Base-by-base conservation (phyloP, 2,797 vertebrate genomes). In the Premnoplex brunnescens region DNA sequence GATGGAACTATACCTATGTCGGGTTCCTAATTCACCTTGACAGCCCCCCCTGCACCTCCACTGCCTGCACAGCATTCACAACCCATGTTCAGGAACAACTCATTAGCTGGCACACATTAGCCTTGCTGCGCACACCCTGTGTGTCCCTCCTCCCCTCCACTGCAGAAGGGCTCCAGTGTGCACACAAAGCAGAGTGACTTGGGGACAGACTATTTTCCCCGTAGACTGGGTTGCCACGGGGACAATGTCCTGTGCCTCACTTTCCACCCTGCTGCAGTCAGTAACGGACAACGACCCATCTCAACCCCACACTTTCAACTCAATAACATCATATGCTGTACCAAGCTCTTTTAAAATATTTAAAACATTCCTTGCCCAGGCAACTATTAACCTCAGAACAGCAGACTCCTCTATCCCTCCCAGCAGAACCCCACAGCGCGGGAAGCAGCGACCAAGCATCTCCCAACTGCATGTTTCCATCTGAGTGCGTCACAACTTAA, bases 401-500 rank as follows among this genome's bases (percentile, higher is more conserved):
- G 27, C n/a, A 69, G 76, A 77, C 21, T 58, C 28, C 32, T 74
- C 30, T 48, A 28, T 41, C 9, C 17, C 34, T 85, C 32, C 36
- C 49, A 72, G 44, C 0, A 2, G 36, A 88, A 43, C 46, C 58
- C 54, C 64, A 49, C 34, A 20, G n/a, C 2, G 0, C 23, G 12
- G 36, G 66, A 91, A 91, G 88, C 74, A 21, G 60, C 6, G 10
- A 44, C 12, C 5, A 3, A 83, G 51, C 36, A 3, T 75, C 73
- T 81, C 92, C 36, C 82, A 86, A 73, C 87, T 82, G 82, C 91
- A 36, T 49, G 58, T 85, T 93, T 89, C 88, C 92, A 96, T 84
- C 69, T 12, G 79, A 94, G 91, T 96, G 96, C 95, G 95, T 97
- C 96, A 96, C 95, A 95, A 88, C 62, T 88, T 91, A 89, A 91